Conservation (phyloP, 2,888 invertebrate species). For the Agrotis segetum region DNA sequence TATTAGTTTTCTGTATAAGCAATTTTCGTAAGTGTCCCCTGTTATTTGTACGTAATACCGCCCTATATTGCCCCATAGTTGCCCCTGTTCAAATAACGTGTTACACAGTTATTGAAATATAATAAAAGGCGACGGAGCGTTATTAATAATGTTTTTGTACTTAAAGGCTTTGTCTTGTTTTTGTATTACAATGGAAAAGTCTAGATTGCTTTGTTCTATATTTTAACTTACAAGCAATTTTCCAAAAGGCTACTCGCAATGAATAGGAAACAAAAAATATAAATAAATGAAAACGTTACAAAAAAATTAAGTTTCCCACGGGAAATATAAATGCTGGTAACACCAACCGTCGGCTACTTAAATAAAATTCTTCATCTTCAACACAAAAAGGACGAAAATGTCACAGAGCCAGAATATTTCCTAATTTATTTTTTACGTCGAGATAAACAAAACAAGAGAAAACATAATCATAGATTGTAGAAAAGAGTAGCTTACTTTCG, state of each 20-base stretch:
- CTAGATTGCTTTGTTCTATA: slow-evolving; percentile 14
- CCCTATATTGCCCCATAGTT: slow-evolving; percentile 75
- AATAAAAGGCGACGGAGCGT: slow-evolving; percentile 72
- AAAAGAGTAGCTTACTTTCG: slow-evolving; percentile 67
- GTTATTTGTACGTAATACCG: slow-evolving; percentile 85
- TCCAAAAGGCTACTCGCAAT: slow-evolving; percentile 14
- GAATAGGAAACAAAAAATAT: slow-evolving; percentile 37
- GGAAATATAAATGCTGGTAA: slow-evolving; percentile 49
- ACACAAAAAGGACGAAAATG: slow-evolving; percentile 47
- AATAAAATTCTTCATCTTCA: slow-evolving; percentile 48
- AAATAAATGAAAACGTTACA: slow-evolving; percentile 35
- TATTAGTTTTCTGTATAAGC: slow-evolving; percentile 91
- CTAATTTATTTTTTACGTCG: slow-evolving; percentile 58
- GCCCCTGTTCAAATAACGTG: slow-evolving; percentile 77
- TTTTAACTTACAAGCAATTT: not conserved
- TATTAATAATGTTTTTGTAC: slow-evolving; percentile 65
- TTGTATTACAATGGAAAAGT: slow-evolving; percentile 1
- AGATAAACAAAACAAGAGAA: slow-evolving; percentile 61
- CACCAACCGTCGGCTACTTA: slow-evolving; percentile 33
- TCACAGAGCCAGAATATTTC: slow-evolving; percentile 44
- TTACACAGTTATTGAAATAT: slow-evolving; percentile 83
- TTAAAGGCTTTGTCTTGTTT: slow-evolving; percentile 9
- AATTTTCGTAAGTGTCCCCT: slow-evolving; percentile 89
- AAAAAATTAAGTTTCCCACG: slow-evolving; percentile 34
- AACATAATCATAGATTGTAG: slow-evolving; percentile 70